Conservation (phyloP, 2,888 invertebrate species). For the Nephrotoma guestfalica region DNA sequence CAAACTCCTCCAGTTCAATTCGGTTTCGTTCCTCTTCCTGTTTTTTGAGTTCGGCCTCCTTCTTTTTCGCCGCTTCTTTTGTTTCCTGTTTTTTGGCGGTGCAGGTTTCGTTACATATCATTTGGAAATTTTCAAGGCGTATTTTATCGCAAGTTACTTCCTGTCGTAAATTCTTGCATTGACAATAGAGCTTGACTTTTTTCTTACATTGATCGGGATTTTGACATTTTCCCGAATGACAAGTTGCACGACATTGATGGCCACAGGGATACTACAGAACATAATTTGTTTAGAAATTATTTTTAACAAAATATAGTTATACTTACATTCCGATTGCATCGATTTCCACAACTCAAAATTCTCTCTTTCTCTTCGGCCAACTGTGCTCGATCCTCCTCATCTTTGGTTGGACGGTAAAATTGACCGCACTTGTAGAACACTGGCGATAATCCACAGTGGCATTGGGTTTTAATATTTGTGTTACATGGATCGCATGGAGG, state of each 20-base stretch:
- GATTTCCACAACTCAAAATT: slow-evolving; percentile 53
- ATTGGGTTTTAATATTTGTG: slow-evolving; percentile 49
- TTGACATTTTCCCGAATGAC: slow-evolving; percentile 59
- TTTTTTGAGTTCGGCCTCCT: slow-evolving; percentile 33
- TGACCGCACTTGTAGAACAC: slow-evolving; percentile 60
- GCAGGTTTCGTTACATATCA: slow-evolving; percentile 53
- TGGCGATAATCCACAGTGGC: slow-evolving; percentile 70
- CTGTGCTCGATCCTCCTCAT: slow-evolving; percentile 29
- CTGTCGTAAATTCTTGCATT: slow-evolving; percentile 61
- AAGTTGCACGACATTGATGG: slow-evolving; percentile 60
- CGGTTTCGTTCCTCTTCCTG: slow-evolving; percentile 50
- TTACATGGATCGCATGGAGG: slow-evolving; percentile 63
- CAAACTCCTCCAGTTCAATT: slow-evolving; percentile 58
- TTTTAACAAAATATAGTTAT: slow-evolving; percentile 4
- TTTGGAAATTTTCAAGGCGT: slow-evolving; percentile 21
- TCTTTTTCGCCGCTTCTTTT: slow-evolving; percentile 39
- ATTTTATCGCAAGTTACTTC: slow-evolving; percentile 53
- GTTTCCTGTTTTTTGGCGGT: slow-evolving; percentile 38
- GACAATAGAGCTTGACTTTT: slow-evolving; percentile 63
- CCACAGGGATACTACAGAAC: slow-evolving; percentile 57
- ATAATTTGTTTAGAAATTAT: background rate
- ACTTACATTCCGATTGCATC: slow-evolving; percentile 67
- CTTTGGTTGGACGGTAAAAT: slow-evolving; percentile 38
- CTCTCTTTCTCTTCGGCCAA: slow-evolving; percentile 21
- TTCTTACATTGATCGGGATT: slow-evolving; percentile 55